A percentile compares a stretch with the other conserved stretches of the same genome.
Conservation (phyloP, 2,888 invertebrate species). For the Scrobipalpa atriplicella region DNA sequence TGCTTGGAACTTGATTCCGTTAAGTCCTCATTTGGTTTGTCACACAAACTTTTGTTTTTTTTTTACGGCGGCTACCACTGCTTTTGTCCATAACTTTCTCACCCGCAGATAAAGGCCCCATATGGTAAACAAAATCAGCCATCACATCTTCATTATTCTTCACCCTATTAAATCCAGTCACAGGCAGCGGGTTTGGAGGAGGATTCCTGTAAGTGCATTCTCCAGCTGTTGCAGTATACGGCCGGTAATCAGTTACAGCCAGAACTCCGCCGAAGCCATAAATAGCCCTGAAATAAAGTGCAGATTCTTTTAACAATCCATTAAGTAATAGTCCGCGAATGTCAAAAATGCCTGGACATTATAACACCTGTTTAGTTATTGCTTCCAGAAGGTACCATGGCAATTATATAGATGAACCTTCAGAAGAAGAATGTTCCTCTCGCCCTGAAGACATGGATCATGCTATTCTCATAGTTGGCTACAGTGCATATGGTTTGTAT, state of each 20-base stretch:
- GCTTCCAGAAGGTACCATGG: no score
- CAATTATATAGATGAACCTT: conserved; percentile 51
- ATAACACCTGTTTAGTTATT: no score
- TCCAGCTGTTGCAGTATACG: conserved; percentile 33
- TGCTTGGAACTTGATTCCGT: no score
- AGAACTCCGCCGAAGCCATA: conserved; percentile 50
- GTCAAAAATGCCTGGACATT: not conserved
- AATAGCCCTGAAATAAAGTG: conserved; percentile 41
- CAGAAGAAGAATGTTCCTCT: conserved; percentile 40
- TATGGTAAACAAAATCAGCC: conserved; percentile 35
- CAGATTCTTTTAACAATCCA: not conserved
- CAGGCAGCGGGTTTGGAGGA: conserved; percentile 36
- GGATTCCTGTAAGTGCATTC: conserved; percentile 38
- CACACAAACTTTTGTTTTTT: no score
- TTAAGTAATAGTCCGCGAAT: not conserved
- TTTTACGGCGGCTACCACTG: no score
- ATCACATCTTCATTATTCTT: conserved; percentile 42
- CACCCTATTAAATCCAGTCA: conserved; percentile 45
- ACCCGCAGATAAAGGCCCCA: conserved; percentile 51
- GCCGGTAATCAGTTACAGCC: conserved; percentile 39
- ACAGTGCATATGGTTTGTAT: conserved; percentile 41
- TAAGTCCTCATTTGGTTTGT: no score
- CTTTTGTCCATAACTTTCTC: conserved; percentile 9
- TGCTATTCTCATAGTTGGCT: conserved; percentile 52
- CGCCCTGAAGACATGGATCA: conserved; percentile 40